Evolutionary conservation across 2,797 vertebrate species (phyloP).

Genomic region (Tinamus major): DNA sequence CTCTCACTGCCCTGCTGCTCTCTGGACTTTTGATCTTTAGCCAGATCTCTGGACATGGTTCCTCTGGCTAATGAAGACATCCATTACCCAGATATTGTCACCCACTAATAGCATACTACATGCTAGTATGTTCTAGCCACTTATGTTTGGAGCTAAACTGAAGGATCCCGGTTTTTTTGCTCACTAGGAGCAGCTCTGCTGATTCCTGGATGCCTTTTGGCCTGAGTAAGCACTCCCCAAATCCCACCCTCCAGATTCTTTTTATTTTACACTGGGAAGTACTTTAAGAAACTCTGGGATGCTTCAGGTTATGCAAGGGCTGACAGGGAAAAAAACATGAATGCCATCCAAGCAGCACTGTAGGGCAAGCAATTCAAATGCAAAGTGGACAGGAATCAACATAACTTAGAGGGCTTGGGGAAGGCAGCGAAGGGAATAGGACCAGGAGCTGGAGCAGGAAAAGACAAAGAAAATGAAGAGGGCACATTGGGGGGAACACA

Average conservation of each 20-base stretch:
- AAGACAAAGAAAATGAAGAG: background rate
- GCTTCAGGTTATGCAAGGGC: background rate
- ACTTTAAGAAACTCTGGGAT: background rate
- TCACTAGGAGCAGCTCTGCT: background rate
- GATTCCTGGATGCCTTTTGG: rapidly evolving
- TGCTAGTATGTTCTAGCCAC: background rate
- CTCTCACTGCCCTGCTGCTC: background rate
- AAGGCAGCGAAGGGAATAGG: background rate
- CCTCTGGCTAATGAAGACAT: background rate
- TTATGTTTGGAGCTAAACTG: background rate
- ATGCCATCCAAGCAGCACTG: background rate
- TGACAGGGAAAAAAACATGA: background rate
- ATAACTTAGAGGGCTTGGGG: background rate
- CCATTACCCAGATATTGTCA: background rate
- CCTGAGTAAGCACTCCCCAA: background rate
- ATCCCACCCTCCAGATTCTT: rapidly evolving
- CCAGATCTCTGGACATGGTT: background rate
- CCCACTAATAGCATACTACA: background rate
- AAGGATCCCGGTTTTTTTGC: background rate
- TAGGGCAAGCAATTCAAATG: background rate
- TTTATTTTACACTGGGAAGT: background rate
- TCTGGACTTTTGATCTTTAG: background rate
- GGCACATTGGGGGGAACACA: background rate
- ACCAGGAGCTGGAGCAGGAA: background rate
- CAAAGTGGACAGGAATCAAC: background rate